These are phyloP conservation scores for Ectemnius continuus DNA, from an alignment of 2,888 invertebrate species.

Conservation along the genomic window DNA sequence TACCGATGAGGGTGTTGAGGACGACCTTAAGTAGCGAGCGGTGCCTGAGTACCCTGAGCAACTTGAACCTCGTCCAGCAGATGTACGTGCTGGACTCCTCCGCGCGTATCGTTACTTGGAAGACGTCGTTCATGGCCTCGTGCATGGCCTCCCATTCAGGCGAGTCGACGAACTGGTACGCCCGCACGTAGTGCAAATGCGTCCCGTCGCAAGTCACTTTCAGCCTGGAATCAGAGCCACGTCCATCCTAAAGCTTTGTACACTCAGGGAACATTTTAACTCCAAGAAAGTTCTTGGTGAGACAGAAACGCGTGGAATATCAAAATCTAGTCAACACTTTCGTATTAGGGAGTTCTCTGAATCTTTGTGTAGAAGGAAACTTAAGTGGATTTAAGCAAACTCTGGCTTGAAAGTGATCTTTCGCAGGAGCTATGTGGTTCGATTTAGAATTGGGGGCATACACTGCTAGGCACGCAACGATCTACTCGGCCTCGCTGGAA, in stretches of 20 bases:
- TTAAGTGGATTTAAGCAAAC: background rate
- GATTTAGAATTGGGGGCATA: slow-evolving; percentile 1
- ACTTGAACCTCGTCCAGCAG: slow-evolving; percentile 88
- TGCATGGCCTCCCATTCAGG: slow-evolving; percentile 92
- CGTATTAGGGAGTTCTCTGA: too few relatives aligned
- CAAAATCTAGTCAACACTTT: too few relatives aligned
- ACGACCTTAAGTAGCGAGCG: slow-evolving; percentile 87
- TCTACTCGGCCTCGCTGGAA: slow-evolving; percentile 1
- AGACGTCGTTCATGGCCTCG: slow-evolving; percentile 87
- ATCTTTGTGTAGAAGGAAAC: too few relatives aligned
- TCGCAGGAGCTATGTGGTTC: background rate
- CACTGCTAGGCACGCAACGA: slow-evolving; percentile 5
- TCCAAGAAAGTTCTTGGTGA: slow-evolving; percentile 11
- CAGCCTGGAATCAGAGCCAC: slow-evolving; percentile 80
- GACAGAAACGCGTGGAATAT: background rate
- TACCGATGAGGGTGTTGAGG: slow-evolving; percentile 89
- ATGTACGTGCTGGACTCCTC: slow-evolving; percentile 88
- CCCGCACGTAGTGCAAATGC: slow-evolving; percentile 89
- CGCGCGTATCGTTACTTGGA: slow-evolving; percentile 85
- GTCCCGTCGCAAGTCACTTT: slow-evolving; percentile 90
- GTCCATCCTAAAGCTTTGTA: too few relatives aligned
- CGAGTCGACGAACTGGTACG: slow-evolving; percentile 92
- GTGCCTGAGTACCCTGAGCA: slow-evolving; percentile 86
- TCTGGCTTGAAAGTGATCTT: background rate
- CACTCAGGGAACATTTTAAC: too few relatives aligned